Percentiles rank a stretch among this genome's conserved stretches.
Conservation (phyloP, 2,113 vertebrate genomes). For the Sisor rabdophorus region DNA sequence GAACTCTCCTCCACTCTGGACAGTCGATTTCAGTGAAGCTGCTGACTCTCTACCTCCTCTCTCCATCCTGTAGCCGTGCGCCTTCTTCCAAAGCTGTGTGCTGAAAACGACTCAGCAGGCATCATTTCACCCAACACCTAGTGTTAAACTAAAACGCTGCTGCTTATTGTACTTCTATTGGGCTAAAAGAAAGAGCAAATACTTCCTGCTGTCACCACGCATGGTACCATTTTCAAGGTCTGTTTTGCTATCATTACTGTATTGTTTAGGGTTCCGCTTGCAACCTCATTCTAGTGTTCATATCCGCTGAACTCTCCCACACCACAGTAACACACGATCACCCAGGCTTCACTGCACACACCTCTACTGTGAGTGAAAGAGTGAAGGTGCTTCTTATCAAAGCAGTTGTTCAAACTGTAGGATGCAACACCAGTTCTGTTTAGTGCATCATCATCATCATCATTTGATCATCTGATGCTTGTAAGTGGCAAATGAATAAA, state of each 20-base stretch:
- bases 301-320: constrained; percentile 29
- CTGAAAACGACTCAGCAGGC: constrained; percentile 8
- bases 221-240: background rate
- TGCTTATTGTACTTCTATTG: background rate
- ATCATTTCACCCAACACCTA: constrained; percentile 24
- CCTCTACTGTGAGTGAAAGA: constrained; percentile 4
- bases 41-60: background rate
- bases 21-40: background rate
- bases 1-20: background rate
- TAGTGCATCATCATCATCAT: background rate
- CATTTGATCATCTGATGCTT: constrained; percentile 3
- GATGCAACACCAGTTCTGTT: background rate
- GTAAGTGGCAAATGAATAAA: constrained; percentile 3
- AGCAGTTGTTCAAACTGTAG: background rate
- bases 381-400: constrained; percentile 10
- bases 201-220: background rate
- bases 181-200: background rate
- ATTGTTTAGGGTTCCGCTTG: constrained; percentile 28
- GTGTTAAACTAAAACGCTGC: background rate
- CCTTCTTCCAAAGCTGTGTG: constrained; percentile 7
- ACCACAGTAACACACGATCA: background rate
- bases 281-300: constrained; percentile 23
- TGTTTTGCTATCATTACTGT: constrained; percentile 24
- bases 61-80: constrained; percentile 3
- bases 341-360: constrained; percentile 10